Conservation (phyloP, 2,888 invertebrate species). For the Scaptomyza caliginosa region DNA sequence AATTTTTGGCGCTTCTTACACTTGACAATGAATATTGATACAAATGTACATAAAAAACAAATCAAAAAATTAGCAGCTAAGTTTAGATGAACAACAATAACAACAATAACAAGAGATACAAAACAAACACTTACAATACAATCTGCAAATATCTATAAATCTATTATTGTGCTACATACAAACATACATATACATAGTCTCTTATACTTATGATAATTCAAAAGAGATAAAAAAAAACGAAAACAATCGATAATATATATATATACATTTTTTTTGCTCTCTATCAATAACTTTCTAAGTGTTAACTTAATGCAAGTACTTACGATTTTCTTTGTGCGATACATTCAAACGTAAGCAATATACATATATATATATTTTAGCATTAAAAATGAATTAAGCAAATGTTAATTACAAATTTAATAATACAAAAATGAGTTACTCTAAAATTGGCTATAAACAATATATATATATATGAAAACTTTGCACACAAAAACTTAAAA, state of each 20-base stretch:
- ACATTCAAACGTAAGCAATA: constrained; percentile 64
- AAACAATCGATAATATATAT: no score
- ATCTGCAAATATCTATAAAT: constrained; percentile 17
- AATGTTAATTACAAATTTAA: constrained; percentile 16
- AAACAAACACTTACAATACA: constrained; percentile 3
- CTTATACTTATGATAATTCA: constrained; percentile 16
- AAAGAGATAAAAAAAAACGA: neutral
- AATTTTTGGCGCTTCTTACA: constrained; percentile 67
- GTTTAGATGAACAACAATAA: constrained; percentile 29
- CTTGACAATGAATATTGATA: constrained; percentile 25
- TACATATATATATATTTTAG: no score
- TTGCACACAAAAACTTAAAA: constrained; percentile 22
- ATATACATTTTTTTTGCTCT: no score
- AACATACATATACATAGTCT: constrained; percentile 2
- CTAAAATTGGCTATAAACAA: constrained; percentile 19
- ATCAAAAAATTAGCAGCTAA: constrained; percentile 37
- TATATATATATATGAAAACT: neutral
- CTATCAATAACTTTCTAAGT: constrained; percentile 13
- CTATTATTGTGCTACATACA: constrained; percentile 25
- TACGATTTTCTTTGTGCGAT: constrained; percentile 41
- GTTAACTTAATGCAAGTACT: constrained; percentile 22
- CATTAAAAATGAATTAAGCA: constrained; percentile 31
- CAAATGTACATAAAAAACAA: constrained; percentile 40
- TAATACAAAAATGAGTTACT: constrained; percentile 17
- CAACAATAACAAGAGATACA: constrained; percentile 4